phyloP scores from a whole-genome alignment of 2,888 invertebrate genomes.

The Lapara coniferarum region DNA sequence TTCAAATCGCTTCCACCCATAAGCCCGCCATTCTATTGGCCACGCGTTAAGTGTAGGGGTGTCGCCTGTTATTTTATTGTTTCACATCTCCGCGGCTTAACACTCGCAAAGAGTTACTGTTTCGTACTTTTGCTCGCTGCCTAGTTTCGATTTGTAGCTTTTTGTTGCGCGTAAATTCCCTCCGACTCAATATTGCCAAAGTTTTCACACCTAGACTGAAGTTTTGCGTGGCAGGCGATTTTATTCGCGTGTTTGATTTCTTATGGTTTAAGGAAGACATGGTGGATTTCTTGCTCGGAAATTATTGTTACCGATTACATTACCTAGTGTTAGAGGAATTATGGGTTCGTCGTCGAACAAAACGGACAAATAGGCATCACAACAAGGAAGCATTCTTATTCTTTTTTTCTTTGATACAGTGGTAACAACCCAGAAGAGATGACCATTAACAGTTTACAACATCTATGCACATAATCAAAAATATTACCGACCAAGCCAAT shows the following conservation, averaged over 20 bases:
- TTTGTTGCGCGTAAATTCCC: constrained; percentile 53
- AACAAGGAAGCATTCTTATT: no score
- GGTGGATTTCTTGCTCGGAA: no score
- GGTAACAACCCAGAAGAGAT: no score
- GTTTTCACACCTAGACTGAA: constrained; percentile 44
- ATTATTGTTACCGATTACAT: no score
- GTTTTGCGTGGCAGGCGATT: constrained; percentile 1
- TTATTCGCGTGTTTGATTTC: background rate
- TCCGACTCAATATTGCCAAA: constrained; percentile 62
- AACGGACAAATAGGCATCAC: no score
- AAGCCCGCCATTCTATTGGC: constrained; percentile 39
- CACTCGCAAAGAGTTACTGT: constrained; percentile 64
- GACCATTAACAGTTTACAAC: no score
- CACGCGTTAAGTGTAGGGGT: constrained; percentile 58
- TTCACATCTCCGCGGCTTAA: constrained; percentile 61
- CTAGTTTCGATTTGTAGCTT: constrained; percentile 63
- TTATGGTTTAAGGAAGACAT: background rate
- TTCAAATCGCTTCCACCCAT: background rate
- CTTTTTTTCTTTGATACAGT: no score
- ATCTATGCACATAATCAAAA: no score
- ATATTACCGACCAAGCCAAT: no score
- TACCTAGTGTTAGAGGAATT: no score
- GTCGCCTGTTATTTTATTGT: constrained; percentile 69
- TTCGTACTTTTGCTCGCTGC: constrained; percentile 54
- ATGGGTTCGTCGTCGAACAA: no score